Percentiles rank a stretch among this genome's conserved stretches.
These are phyloP conservation scores for Limnodromus scolopaceus DNA, from an alignment of 2,797 vertebrate genomes.

Conservation along the genomic window DNA sequence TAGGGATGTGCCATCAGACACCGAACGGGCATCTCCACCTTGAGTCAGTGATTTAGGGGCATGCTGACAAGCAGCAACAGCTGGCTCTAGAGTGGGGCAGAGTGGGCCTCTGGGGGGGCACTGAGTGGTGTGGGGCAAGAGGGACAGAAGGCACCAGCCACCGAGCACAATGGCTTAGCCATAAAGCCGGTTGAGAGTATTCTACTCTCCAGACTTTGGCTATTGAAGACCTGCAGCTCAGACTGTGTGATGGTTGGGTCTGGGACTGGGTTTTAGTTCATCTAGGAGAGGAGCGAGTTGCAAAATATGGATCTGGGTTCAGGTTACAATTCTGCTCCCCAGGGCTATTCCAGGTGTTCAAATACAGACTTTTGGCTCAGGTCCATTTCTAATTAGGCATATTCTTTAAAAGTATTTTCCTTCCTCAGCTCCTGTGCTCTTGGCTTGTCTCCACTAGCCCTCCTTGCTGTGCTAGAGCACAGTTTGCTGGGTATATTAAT, in stretches of 20 bases:
- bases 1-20: accelerated
- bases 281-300: not conserved
- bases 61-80: not conserved
- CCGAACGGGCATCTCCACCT: accelerated
- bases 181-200: not conserved
- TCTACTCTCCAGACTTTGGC: not conserved
- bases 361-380: constrained; percentile 41
- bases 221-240: not conserved
- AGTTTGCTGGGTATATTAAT: constrained; percentile 49
- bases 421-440: constrained; percentile 36
- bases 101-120: accelerated
- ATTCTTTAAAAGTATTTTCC: constrained; percentile 62
- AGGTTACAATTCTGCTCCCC: constrained; percentile 23
- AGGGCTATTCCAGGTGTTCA: constrained; percentile 63
- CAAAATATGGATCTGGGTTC: constrained; percentile 39
- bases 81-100: not conserved
- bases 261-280: not conserved
- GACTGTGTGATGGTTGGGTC: not conserved
- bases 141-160: not conserved
- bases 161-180: not conserved
- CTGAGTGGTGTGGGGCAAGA: not conserved
- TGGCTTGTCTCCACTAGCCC: constrained; percentile 64
- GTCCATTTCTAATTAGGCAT: constrained; percentile 50
- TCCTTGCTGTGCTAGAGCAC: constrained; percentile 5
- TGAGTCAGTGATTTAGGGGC: not conserved